Conservation (phyloP, 2,888 invertebrate species). For the Agrilus biguttatus region DNA sequence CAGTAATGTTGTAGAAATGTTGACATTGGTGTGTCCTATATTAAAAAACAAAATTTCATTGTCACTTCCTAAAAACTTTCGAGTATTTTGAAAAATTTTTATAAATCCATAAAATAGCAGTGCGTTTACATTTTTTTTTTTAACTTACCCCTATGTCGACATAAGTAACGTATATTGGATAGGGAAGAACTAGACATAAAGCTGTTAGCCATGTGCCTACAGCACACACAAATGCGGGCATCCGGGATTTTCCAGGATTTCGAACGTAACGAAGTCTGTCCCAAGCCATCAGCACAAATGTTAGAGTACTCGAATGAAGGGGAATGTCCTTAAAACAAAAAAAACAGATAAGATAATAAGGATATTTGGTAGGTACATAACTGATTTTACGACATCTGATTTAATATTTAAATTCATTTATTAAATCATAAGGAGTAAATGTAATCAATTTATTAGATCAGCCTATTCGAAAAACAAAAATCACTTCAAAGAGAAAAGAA, state of each 20-base stretch:
- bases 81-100: no score
- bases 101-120: no score
- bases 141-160: slow-evolving; percentile 50
- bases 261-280: slow-evolving; percentile 51
- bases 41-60: no score
- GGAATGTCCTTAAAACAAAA: slow-evolving; percentile 48
- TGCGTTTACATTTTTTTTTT: not conserved
- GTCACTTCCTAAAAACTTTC: no score
- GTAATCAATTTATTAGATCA: not conserved
- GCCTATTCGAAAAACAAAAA: no score
- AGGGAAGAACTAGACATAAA: slow-evolving; percentile 55
- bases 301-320: slow-evolving; percentile 53
- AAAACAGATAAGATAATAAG: slow-evolving; percentile 3
- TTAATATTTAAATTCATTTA: no score
- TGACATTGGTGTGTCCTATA: no score
- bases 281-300: slow-evolving; percentile 51
- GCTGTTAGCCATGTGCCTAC: slow-evolving; percentile 58
- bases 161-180: slow-evolving; percentile 58
- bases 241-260: slow-evolving; percentile 46
- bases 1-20: no score
- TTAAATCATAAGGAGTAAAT: not conserved
- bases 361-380: not conserved
- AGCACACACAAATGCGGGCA: slow-evolving; percentile 52
- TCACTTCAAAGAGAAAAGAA: no score
- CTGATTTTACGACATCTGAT: not conserved